phyloP scores from a whole-genome alignment of 2,888 invertebrate genomes.

The Candidula unifasciata region DNA sequence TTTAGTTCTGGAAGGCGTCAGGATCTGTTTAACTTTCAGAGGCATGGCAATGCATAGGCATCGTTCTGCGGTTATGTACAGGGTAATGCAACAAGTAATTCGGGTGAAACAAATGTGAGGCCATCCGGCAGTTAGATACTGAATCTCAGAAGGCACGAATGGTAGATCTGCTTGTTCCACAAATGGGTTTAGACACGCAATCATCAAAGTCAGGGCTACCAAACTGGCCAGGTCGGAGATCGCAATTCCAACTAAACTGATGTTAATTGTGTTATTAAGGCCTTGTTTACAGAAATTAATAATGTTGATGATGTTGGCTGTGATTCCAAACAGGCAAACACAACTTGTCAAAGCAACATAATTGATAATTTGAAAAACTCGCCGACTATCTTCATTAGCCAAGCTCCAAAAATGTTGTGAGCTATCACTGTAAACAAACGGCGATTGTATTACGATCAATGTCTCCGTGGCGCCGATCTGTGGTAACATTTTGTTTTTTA shows the following conservation, averaged over 20 bases:
- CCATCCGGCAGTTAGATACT: background rate
- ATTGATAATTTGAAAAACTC: background rate
- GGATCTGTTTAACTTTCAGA: constrained; percentile 30
- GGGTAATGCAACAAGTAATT: background rate
- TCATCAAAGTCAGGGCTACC: background rate
- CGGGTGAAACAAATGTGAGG: background rate
- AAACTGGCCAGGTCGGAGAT: constrained; percentile 35
- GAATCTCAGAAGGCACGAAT: background rate
- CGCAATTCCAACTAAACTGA: constrained; percentile 23
- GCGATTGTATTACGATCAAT: background rate
- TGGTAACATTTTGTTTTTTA: no score
- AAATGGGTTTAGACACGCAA: background rate
- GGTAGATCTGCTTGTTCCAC: background rate
- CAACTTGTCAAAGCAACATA: background rate
- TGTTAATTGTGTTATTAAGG: constrained; percentile 14
- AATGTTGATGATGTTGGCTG: constrained; percentile 32
- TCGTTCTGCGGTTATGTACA: constrained; percentile 19
- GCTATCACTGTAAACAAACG: background rate
- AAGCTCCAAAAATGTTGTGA: background rate
- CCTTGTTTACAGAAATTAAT: constrained; percentile 19
- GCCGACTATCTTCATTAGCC: background rate
- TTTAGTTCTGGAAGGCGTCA: background rate
- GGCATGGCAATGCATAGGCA: constrained; percentile 18
- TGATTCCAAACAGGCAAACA: background rate
- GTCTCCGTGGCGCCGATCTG: no score